Conservation (phyloP, 1,140 invertebrate species). For the Rhagoletis zephyria region DNA sequence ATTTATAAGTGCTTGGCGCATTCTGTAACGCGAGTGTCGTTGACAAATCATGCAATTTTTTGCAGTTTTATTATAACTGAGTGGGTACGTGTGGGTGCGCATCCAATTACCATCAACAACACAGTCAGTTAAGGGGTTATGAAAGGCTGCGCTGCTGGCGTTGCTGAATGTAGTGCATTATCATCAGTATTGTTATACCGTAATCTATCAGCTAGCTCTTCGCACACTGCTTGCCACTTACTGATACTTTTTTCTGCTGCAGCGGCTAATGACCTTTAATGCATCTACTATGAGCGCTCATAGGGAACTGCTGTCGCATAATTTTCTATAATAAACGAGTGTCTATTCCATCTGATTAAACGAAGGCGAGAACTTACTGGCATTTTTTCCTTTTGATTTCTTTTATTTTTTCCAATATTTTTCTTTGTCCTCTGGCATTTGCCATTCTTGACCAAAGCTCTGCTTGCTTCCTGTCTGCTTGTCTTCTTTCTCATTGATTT, state of each 20-base stretch:
- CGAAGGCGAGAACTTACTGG: background rate
- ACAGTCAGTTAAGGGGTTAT: background rate
- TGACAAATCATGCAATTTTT: slow-evolving; percentile 71
- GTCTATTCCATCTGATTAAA: background rate
- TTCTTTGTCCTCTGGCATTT: background rate
- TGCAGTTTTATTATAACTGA: background rate
- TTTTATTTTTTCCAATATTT: background rate
- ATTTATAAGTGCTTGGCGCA: background rate
- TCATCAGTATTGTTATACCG: background rate
- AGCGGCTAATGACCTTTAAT: slow-evolving; percentile 52
- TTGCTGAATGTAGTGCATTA: slow-evolving; percentile 60
- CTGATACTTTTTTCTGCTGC: background rate
- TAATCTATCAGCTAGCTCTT: background rate
- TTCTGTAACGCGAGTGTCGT: slow-evolving; percentile 58
- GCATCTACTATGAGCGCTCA: slow-evolving; percentile 48
- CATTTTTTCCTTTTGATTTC: background rate
- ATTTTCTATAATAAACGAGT: slow-evolving; percentile 36
- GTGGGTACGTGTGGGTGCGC: slow-evolving; percentile 64
- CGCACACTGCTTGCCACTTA: background rate
- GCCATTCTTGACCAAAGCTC: background rate
- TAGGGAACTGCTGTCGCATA: slow-evolving; percentile 61
- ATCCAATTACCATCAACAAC: background rate
- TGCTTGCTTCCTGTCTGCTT: slow-evolving; percentile 14
- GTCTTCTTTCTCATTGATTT: slow-evolving; percentile 62
- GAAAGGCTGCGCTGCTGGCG: background rate